Conservation (phyloP, 2,888 invertebrate species). For the Aplocera efformata region DNA sequence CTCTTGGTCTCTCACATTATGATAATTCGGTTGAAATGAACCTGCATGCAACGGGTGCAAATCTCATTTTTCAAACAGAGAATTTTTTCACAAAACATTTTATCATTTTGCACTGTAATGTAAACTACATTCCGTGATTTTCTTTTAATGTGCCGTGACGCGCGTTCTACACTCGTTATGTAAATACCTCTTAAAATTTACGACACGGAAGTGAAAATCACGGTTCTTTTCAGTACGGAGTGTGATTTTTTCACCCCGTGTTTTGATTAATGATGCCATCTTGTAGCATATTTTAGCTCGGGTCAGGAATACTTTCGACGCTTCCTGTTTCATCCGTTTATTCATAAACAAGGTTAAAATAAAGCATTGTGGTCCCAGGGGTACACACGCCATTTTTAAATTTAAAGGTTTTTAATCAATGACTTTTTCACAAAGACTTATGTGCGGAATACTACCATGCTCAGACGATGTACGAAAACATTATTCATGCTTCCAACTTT, state of each 20-base stretch:
- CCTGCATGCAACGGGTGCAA: no score
- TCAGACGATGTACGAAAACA: no score
- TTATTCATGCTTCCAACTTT: no score
- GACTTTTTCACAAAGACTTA: no score
- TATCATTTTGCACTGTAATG: constrained; percentile 2
- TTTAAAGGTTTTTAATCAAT: no score
- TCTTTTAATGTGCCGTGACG: constrained; percentile 25
- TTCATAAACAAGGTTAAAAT: no score
- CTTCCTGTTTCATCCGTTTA: background rate
- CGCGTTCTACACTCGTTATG: constrained; percentile 24
- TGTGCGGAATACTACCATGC: no score
- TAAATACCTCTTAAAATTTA: constrained; percentile 25
- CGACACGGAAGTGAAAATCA: constrained; percentile 19
- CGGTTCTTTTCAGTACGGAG: constrained; percentile 4
- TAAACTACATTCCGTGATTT: constrained; percentile 14
- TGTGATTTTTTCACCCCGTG: background rate
- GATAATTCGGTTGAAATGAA: no score
- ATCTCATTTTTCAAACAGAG: background rate
- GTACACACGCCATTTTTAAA: no score
- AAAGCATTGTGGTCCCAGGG: no score
- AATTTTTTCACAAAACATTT: background rate
- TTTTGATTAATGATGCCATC: constrained; percentile 2
- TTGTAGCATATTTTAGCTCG: background rate
- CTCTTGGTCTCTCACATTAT: no score
- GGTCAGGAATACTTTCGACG: background rate